phyloP scores from a whole-genome alignment of 1,140 invertebrate genomes.

The Argopecten irradians region DNA sequence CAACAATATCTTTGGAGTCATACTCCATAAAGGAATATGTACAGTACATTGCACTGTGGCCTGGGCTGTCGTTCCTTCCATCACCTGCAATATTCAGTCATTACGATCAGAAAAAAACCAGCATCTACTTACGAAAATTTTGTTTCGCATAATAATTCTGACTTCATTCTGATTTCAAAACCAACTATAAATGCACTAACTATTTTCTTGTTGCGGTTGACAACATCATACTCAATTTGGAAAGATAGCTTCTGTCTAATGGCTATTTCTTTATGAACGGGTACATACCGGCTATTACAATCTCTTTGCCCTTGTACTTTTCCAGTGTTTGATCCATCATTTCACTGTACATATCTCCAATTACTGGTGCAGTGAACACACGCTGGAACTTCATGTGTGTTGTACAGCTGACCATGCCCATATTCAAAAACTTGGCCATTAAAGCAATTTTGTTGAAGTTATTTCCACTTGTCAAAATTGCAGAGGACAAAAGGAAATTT shows the following conservation, averaged over 20 bases:
- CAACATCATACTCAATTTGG: too few relatives aligned
- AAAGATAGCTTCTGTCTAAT: too few relatives aligned
- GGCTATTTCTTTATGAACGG: too few relatives aligned
- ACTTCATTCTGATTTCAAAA: too few relatives aligned
- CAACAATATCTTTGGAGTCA: slow-evolving; percentile 23
- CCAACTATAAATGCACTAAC: too few relatives aligned
- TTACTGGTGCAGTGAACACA: slow-evolving; percentile 37
- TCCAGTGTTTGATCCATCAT: background rate
- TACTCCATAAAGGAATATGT: slow-evolving; percentile 33
- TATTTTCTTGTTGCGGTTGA: too few relatives aligned
- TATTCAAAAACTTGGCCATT: slow-evolving; percentile 36
- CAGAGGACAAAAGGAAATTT: slow-evolving; percentile 38
- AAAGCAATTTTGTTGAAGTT: slow-evolving; percentile 50
- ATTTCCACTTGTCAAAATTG: slow-evolving; percentile 42
- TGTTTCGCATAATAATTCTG: too few relatives aligned
- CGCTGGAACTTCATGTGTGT: slow-evolving; percentile 39
- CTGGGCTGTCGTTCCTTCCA: slow-evolving; percentile 33
- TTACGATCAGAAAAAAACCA: too few relatives aligned
- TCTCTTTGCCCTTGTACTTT: too few relatives aligned
- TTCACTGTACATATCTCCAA: slow-evolving; percentile 37
- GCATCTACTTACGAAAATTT: too few relatives aligned
- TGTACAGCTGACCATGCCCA: slow-evolving; percentile 24
- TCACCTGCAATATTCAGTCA: slow-evolving; percentile 3
- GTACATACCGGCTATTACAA: too few relatives aligned
- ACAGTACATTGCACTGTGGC: slow-evolving; percentile 25